These are phyloP conservation scores for Hippocampus kuda DNA, from an alignment of 2,797 vertebrate species.

Conservation along the genomic window DNA sequence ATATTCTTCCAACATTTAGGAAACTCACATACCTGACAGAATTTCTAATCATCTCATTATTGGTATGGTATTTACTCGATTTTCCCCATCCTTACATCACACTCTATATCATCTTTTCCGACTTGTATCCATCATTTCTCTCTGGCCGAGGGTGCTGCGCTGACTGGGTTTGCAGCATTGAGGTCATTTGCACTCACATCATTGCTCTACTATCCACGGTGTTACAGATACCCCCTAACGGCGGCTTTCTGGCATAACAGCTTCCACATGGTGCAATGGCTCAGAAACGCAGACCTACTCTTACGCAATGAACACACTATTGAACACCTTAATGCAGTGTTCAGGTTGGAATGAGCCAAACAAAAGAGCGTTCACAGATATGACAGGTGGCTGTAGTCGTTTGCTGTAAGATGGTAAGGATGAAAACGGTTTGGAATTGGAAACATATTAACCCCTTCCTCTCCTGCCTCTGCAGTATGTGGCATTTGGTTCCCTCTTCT, in stretches of 20 bases:
- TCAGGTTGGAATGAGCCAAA: not conserved
- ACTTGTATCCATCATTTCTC: slow-evolving; percentile 3
- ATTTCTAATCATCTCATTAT: not conserved
- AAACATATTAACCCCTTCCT: slow-evolving; percentile 10
- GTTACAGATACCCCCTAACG: slow-evolving; percentile 49
- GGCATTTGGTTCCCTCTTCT: slow-evolving; percentile 93
- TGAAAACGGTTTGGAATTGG: not conserved
- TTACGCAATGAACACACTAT: not conserved
- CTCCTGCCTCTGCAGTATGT: slow-evolving; percentile 74
- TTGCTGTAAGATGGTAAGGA: not conserved
- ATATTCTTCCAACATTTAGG: not conserved
- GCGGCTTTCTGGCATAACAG: slow-evolving; percentile 10
- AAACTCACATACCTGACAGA: not conserved
- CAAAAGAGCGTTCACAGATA: not conserved
- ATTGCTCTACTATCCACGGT: slow-evolving; percentile 12
- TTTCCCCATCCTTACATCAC: not conserved
- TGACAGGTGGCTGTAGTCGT: not conserved
- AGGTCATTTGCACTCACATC: slow-evolving; percentile 29
- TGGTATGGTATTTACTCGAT: not conserved
- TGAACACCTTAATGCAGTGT: not conserved
- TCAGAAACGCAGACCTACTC: slow-evolving; percentile 20
- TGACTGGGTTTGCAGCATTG: slow-evolving; percentile 44
- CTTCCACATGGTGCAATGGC: slow-evolving; percentile 42
- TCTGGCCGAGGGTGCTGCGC: slow-evolving; percentile 15
- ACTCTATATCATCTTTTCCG: not conserved